Percentiles rank a stretch among this genome's conserved stretches.
Evolutionary conservation across 1,140 invertebrate species (phyloP).

Genomic region (Sesamia nonagrioides): DNA sequence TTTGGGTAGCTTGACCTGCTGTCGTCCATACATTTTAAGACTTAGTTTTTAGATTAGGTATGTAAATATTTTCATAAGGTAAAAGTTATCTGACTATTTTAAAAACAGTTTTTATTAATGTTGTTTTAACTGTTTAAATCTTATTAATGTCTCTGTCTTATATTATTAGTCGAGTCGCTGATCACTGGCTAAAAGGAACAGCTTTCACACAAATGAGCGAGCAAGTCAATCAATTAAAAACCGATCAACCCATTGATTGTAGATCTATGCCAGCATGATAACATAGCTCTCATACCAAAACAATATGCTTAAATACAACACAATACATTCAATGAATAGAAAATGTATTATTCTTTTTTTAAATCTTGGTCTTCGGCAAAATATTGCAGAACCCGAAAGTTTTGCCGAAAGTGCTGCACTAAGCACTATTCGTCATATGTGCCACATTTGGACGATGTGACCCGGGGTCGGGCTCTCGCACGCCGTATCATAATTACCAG

Average conservation of each 20-base stretch:
- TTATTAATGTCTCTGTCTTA: background rate
- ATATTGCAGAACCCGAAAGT: background rate
- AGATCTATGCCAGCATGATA: background rate
- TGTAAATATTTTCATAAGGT: too few relatives aligned
- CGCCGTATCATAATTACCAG: constrained; percentile 85
- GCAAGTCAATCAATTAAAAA: background rate
- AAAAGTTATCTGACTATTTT: too few relatives aligned
- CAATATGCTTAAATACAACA: too few relatives aligned
- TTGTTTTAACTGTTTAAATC: too few relatives aligned
- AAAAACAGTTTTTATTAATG: too few relatives aligned
- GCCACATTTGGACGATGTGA: constrained; percentile 75
- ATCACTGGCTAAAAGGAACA: background rate
- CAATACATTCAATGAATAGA: too few relatives aligned
- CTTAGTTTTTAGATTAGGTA: too few relatives aligned
- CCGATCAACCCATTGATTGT: background rate
- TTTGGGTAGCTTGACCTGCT: too few relatives aligned
- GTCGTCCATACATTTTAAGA: too few relatives aligned
- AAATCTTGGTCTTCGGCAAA: too few relatives aligned
- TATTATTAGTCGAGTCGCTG: background rate
- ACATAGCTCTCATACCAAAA: background rate
- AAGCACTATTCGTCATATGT: constrained; percentile 68
- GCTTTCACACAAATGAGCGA: background rate
- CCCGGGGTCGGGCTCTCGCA: constrained; percentile 81
- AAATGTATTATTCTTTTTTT: too few relatives aligned
- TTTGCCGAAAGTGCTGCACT: background rate